Conservation (phyloP, 1,140 invertebrate genomes). For the Drosophila funebris region DNA sequence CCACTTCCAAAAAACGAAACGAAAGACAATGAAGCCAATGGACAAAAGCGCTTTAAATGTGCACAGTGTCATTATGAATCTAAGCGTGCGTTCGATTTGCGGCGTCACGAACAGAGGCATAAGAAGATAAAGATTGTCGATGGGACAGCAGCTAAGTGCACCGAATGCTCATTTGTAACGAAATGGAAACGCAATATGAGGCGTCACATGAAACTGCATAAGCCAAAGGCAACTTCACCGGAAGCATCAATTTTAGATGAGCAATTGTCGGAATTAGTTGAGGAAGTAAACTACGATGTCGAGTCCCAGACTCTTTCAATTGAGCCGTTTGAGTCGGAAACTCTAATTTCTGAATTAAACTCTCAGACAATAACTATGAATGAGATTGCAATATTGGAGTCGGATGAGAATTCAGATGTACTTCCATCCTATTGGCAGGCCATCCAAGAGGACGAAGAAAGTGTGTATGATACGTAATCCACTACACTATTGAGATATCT, state of each 20-base stretch:
- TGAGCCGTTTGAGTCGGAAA: not conserved
- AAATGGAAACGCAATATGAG: constrained; percentile 37
- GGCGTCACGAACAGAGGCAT: constrained; percentile 14
- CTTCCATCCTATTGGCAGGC: constrained; percentile 6
- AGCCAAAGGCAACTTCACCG: not conserved
- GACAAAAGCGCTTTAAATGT: constrained; percentile 11
- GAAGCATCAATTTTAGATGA: not conserved
- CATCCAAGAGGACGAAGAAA: not conserved
- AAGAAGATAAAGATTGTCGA: constrained; percentile 2
- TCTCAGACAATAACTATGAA: not conserved
- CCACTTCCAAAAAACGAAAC: not conserved
- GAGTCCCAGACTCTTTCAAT: not conserved
- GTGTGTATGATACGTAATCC: not conserved
- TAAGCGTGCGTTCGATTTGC: constrained; percentile 21
- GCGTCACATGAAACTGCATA: constrained; percentile 26
- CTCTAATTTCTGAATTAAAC: not conserved
- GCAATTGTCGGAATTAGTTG: not conserved
- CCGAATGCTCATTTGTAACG: constrained; percentile 20
- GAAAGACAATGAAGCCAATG: not conserved
- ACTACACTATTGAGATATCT: not conserved
- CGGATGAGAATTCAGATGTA: not conserved
- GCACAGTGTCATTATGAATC: constrained; percentile 23
- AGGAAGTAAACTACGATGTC: not conserved
- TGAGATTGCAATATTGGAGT: not conserved
- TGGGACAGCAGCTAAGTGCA: constrained; percentile 18